These are phyloP conservation scores for Azorinus chamasolen DNA, from an alignment of 2,888 invertebrate genomes.

Conservation along the genomic window DNA sequence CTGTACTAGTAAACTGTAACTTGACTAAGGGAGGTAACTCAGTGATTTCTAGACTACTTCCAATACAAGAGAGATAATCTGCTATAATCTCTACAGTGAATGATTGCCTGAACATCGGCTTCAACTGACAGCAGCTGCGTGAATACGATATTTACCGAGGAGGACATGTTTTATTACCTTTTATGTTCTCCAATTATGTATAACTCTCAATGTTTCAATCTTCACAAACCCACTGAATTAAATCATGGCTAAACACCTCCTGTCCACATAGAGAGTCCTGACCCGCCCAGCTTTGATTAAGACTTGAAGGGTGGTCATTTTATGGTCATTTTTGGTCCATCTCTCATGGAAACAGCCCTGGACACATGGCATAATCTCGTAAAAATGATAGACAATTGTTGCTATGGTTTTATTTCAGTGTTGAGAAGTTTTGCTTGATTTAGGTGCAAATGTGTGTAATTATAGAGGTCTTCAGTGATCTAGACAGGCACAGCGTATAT, in stretches of 20 bases:
- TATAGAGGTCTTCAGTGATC: slow-evolving; percentile 8
- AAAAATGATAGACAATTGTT: slow-evolving; percentile 62
- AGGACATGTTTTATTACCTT: slow-evolving; percentile 2
- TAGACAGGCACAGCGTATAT: slow-evolving; percentile 19
- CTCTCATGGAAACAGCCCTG: slow-evolving; percentile 37
- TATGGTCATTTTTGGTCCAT: slow-evolving; percentile 52
- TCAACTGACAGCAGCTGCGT: too few relatives aligned
- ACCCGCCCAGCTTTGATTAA: slow-evolving; percentile 53
- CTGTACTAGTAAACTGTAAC: too few relatives aligned
- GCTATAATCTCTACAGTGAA: too few relatives aligned
- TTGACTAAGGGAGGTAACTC: too few relatives aligned
- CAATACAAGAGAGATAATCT: too few relatives aligned
- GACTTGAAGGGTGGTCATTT: slow-evolving; percentile 48
- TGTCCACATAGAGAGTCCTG: slow-evolving; percentile 24
- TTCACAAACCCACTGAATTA: slow-evolving; percentile 19
- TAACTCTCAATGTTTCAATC: background rate
- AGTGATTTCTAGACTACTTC: too few relatives aligned
- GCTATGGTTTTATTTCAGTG: slow-evolving; percentile 32
- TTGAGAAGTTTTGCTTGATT: slow-evolving; percentile 27
- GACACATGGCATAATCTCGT: slow-evolving; percentile 42
- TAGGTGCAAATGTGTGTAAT: slow-evolving; percentile 25
- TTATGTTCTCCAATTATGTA: background rate
- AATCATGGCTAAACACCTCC: slow-evolving; percentile 34
- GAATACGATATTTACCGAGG: background rate
- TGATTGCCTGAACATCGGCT: too few relatives aligned